phyloP scores from a whole-genome alignment of 2,888 invertebrate species.

The Thalpophila matura region DNA sequence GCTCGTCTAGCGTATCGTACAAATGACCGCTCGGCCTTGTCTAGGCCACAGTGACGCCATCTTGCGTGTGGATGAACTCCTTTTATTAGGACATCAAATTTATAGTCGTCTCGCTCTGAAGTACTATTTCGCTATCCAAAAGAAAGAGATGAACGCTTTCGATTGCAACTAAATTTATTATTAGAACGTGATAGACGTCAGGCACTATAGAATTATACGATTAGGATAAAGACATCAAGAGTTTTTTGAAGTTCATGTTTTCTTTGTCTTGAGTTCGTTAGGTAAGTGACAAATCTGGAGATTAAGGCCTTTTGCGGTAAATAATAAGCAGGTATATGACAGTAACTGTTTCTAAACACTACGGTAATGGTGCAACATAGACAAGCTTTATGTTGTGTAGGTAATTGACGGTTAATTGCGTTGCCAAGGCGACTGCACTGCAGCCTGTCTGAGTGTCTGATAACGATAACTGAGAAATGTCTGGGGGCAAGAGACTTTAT shows the following conservation, averaged over 20 bases:
- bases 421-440: conserved; percentile 76
- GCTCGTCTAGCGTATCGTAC: conserved; percentile 84
- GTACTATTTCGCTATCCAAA: conserved; percentile 44
- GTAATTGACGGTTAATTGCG: conserved; percentile 79
- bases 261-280: conserved; percentile 51
- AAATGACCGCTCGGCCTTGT: conserved; percentile 90
- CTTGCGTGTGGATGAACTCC: conserved; percentile 84
- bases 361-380: conserved; percentile 57
- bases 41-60: conserved; percentile 90
- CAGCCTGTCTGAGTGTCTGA: conserved; percentile 68
- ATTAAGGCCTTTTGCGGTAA: conserved; percentile 24
- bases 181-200: conserved; percentile 71
- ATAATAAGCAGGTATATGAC: conserved; percentile 42
- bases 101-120: conserved; percentile 77
- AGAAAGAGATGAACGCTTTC: conserved; percentile 71
- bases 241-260: conserved; percentile 52
- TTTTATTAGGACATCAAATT: conserved; percentile 84
- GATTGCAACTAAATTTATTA: conserved; percentile 71
- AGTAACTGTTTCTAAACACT: conserved; percentile 57
- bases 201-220: conserved; percentile 49
- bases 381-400: conserved; percentile 71
- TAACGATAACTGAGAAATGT: conserved; percentile 77
- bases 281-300: conserved; percentile 16
- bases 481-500: conserved; percentile 82
- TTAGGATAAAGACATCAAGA: conserved; percentile 41